Conservation (phyloP, 1,140 invertebrate genomes). For the Drosophila santomea region DNA sequence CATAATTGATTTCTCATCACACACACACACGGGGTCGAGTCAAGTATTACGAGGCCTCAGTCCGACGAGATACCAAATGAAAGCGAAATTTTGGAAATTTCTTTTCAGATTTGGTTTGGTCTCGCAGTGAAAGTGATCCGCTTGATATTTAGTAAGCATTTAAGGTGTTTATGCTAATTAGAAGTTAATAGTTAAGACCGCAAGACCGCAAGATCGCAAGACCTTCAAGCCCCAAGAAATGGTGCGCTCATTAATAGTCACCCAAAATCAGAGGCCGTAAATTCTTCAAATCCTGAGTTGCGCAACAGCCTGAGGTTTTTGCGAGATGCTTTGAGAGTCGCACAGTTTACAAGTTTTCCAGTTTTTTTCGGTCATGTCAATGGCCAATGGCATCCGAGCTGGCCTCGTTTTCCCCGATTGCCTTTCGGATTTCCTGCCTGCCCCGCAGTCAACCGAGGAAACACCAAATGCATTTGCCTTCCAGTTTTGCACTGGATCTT, state of each 20-base stretch:
- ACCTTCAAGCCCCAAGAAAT: conserved; percentile 24
- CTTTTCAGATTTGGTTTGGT: conserved; percentile 54
- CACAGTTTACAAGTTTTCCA: conserved; percentile 32
- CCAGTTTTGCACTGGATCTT: conserved; percentile 27
- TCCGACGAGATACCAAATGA: conserved; percentile 58
- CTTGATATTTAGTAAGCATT: conserved; percentile 54
- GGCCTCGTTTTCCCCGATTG: conserved; percentile 62
- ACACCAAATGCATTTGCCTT: conserved; percentile 39
- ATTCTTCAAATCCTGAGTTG: conserved; percentile 67
- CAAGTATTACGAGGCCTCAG: conserved; percentile 17
- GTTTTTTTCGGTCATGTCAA: conserved; percentile 56
- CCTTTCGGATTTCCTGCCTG: conserved; percentile 66
- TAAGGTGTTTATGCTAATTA: conserved; percentile 73
- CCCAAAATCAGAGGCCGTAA: conserved; percentile 58
- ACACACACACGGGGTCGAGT: conserved; percentile 19
- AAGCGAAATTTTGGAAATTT: conserved; percentile 77
- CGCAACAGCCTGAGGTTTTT: conserved; percentile 59
- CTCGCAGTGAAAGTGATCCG: conserved; percentile 78
- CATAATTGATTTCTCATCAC: conserved; percentile 81
- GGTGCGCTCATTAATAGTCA: conserved; percentile 54
- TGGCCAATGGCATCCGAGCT: conserved; percentile 68
- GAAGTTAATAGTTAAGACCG: conserved; percentile 63
- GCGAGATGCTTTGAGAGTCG: conserved; percentile 38
- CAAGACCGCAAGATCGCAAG: conserved; percentile 36
- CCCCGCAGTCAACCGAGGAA: conserved; percentile 17